Conservation (phyloP, 2,113 vertebrate species). For the Poecile atricapillus region DNA sequence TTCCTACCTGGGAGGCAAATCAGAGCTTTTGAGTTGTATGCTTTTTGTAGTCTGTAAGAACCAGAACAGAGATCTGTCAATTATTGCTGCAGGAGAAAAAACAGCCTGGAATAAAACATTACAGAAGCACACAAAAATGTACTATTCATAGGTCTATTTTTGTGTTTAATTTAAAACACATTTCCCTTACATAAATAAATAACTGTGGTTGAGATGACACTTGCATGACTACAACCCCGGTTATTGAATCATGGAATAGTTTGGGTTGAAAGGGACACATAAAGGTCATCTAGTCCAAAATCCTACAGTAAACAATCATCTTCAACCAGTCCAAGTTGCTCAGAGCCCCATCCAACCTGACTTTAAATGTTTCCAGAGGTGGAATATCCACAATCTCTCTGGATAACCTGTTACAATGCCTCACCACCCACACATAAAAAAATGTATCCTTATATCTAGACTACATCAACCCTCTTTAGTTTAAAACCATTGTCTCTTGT, state of each 20-base stretch:
- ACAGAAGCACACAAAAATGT: neutral
- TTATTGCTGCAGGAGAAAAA: neutral
- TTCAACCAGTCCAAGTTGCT: neutral
- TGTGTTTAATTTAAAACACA: neutral
- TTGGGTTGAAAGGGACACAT: neutral
- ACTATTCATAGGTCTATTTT: neutral
- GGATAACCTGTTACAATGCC: neutral
- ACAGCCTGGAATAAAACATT: neutral
- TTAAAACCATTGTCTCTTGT: neutral
- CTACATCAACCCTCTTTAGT: neutral
- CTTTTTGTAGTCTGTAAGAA: constrained; percentile 85
- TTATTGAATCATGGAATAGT: neutral
- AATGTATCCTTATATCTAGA: neutral
- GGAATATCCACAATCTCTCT: neutral
- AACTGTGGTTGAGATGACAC: neutral
- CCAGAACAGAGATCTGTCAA: neutral
- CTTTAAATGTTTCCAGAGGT: neutral
- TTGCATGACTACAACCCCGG: neutral
- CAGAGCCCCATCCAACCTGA: neutral
- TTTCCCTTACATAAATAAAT: neutral
- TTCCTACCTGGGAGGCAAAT: constrained; percentile 87
- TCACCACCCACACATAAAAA: neutral
- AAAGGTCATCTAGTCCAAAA: neutral
- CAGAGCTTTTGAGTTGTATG: constrained; percentile 78
- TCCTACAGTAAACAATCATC: neutral